Conservation (phyloP, 2,888 invertebrate species). For the Onchidella celtica region DNA sequence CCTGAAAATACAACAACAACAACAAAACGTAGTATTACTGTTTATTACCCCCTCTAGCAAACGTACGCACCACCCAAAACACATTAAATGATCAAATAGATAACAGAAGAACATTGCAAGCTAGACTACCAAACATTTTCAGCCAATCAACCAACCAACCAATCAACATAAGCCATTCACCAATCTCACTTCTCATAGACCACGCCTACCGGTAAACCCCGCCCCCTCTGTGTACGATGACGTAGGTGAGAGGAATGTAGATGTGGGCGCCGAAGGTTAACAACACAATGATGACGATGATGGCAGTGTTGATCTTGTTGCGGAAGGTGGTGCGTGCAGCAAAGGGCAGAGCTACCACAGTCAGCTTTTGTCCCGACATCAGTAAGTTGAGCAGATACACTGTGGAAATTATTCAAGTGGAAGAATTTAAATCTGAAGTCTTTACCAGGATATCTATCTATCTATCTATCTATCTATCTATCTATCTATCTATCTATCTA, state of each 20-base stretch:
- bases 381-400: constrained; percentile 19
- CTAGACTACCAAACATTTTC: too few relatives aligned
- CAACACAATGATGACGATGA: neutral
- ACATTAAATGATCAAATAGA: too few relatives aligned
- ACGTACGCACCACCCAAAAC: too few relatives aligned
- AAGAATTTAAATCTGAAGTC: neutral
- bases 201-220: neutral
- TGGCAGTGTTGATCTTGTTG: neutral
- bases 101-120: too few relatives aligned
- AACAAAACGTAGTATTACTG: too few relatives aligned
- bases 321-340: constrained; percentile 18
- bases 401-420: neutral
- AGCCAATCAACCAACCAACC: too few relatives aligned
- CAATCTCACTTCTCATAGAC: too few relatives aligned
- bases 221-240: neutral
- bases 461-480: neutral
- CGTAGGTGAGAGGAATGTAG: neutral
- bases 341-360: neutral
- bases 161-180: too few relatives aligned
- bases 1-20: too few relatives aligned
- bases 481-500: constrained; percentile 1
- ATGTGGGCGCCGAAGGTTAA: neutral
- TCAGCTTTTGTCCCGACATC: constrained; percentile 35
- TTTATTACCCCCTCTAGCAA: too few relatives aligned
- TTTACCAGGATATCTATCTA: too few relatives aligned